phyloP scores from a whole-genome alignment of 1,140 invertebrate species.

The Ostrea denselamellosa region DNA sequence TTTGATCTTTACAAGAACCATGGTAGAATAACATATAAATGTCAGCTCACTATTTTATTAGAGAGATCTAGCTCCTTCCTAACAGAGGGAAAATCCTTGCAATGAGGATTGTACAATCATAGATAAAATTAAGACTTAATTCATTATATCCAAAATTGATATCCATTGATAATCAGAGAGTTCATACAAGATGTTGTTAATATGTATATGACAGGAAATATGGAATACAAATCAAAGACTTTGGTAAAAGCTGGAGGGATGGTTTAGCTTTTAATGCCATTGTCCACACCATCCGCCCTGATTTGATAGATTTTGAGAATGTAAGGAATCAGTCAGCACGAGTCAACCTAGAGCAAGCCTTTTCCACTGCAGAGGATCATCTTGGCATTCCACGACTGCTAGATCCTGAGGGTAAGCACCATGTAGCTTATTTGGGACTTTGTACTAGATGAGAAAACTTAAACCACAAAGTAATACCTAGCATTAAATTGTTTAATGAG shows the following conservation, averaged over 20 bases:
- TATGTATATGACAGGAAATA: constrained; percentile 86
- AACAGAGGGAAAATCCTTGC: background rate
- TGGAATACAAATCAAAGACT: constrained; percentile 94
- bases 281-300: constrained; percentile 96
- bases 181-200: background rate
- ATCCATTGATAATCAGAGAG: too few species aligned
- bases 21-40: too few species aligned
- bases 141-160: too few species aligned
- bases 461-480: too few species aligned
- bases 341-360: constrained; percentile 93
- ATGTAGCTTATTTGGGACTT: background rate
- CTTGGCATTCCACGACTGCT: constrained; percentile 95
- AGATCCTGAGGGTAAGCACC: constrained; percentile 88
- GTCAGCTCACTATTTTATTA: too few species aligned
- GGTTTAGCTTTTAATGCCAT: constrained; percentile 97
- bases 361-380: constrained; percentile 94
- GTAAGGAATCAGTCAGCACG: constrained; percentile 74
- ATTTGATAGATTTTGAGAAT: constrained; percentile 89
- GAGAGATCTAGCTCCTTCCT: too few species aligned
- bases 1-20: too few species aligned
- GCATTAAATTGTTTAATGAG: too few species aligned
- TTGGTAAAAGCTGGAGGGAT: constrained; percentile 97
- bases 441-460: too few species aligned
- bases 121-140: background rate
- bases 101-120: background rate